Conservation (phyloP, 2,113 vertebrate genomes). For the Tapirus terrestris region DNA sequence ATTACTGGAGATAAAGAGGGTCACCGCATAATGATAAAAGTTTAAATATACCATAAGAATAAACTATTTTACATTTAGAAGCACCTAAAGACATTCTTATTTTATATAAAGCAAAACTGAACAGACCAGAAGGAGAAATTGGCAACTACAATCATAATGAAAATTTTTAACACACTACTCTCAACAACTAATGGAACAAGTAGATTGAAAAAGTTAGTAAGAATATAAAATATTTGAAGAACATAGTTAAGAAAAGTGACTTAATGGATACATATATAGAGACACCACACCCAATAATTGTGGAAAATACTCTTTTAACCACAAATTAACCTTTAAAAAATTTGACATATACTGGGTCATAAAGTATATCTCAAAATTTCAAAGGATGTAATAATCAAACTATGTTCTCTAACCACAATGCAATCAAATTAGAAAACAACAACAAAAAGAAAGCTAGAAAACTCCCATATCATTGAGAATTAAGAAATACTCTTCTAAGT, state of each 20-base stretch:
- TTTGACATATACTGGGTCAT: neutral
- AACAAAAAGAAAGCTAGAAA: neutral
- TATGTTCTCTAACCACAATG: neutral
- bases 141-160: neutral
- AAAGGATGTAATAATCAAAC: neutral
- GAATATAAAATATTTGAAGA: neutral
- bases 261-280: neutral
- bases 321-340: neutral
- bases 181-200: neutral
- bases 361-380: neutral
- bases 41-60: neutral
- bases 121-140: neutral
- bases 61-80: neutral
- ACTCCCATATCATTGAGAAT: neutral
- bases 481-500: neutral
- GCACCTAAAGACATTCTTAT: neutral
- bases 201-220: neutral
- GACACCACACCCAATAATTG: neutral
- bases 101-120: neutral
- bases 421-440: neutral
- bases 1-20: neutral
- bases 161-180: neutral
- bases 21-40: neutral
- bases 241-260: neutral
- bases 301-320: neutral